A percentile compares a stretch with the other conserved stretches of the same genome.
Evolutionary conservation across 2,888 invertebrate species (phyloP).

Genomic region (Phymatocera aterrima): DNA sequence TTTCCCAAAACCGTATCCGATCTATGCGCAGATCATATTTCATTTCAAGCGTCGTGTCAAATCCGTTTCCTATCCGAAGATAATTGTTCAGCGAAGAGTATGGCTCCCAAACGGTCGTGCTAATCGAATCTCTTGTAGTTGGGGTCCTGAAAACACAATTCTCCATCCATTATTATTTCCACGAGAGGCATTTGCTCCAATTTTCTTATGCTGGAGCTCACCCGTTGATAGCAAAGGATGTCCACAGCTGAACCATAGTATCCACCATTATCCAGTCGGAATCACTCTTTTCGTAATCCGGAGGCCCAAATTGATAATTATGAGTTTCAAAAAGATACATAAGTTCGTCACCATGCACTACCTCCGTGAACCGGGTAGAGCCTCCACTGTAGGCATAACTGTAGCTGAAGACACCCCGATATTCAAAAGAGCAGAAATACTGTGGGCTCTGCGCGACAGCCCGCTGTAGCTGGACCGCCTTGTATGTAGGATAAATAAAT

Average conservation of each 20-base stretch:
- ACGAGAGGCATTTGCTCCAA: not conserved
- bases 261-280: not conserved
- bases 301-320: not conserved
- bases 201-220: not conserved
- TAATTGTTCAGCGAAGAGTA: constrained; percentile 4
- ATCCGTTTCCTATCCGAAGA: constrained; percentile 14
- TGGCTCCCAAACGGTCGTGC: not conserved
- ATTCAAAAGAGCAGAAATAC: constrained; percentile 9
- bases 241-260: constrained; percentile 16
- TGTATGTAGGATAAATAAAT: not conserved
- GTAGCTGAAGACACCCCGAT: not conserved
- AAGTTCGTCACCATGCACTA: not conserved
- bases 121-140: not conserved
- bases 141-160: not conserved
- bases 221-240: constrained; percentile 26
- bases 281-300: not conserved
- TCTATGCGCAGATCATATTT: not conserved
- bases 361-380: not conserved
- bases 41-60: not conserved
- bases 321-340: not conserved
- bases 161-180: not conserved
- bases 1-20: constrained; percentile 5
- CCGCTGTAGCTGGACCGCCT: not conserved
- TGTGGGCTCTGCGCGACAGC: not conserved
- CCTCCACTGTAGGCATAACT: not conserved